Percentiles rank a stretch among this genome's conserved stretches.
These are phyloP conservation scores for Drosophila heteroneura DNA, from an alignment of 2,888 invertebrate species.

Conservation along the genomic window DNA sequence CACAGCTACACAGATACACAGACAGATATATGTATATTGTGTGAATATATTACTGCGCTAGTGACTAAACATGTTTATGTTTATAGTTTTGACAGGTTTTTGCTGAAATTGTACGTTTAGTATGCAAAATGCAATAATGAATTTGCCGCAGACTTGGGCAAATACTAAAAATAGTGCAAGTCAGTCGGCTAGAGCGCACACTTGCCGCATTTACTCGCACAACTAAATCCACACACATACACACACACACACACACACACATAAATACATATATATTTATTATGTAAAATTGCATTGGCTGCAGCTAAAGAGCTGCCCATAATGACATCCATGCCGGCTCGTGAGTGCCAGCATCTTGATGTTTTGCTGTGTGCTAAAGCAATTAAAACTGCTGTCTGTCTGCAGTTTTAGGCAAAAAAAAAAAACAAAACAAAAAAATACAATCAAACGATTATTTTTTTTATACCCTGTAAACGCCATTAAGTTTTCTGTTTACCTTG, in stretches of 20 bases:
- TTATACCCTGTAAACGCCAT: slow-evolving; percentile 13
- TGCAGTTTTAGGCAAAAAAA: slow-evolving; percentile 40
- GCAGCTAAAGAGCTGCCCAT: slow-evolving; percentile 70
- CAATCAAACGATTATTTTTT: neutral
- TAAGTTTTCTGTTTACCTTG: neutral
- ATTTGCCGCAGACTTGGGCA: slow-evolving; percentile 56
- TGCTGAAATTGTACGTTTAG: slow-evolving; percentile 40
- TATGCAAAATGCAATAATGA: slow-evolving; percentile 60
- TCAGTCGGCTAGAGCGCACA: slow-evolving; percentile 61
- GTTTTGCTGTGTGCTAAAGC: slow-evolving; percentile 81
- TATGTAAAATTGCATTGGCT: slow-evolving; percentile 73
- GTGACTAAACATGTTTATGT: slow-evolving; percentile 64
- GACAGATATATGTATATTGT: neutral
- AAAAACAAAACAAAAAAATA: slow-evolving; percentile 3
- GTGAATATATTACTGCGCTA: slow-evolving; percentile 60
- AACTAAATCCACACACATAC: slow-evolving; percentile 16
- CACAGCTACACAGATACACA: slow-evolving; percentile 7
- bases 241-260: slow-evolving; percentile 13
- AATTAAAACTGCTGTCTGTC: slow-evolving; percentile 79
- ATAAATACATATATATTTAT: slow-evolving; percentile 47
- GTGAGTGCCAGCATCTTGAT: slow-evolving; percentile 70
- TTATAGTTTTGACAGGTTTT: slow-evolving; percentile 58
- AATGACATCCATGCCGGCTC: slow-evolving; percentile 66
- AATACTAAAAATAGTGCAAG: slow-evolving; percentile 78
- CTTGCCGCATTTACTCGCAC: slow-evolving; percentile 12